phyloP scores from a whole-genome alignment of 2,113 vertebrate species.

The Australoheros scitulus region DNA sequence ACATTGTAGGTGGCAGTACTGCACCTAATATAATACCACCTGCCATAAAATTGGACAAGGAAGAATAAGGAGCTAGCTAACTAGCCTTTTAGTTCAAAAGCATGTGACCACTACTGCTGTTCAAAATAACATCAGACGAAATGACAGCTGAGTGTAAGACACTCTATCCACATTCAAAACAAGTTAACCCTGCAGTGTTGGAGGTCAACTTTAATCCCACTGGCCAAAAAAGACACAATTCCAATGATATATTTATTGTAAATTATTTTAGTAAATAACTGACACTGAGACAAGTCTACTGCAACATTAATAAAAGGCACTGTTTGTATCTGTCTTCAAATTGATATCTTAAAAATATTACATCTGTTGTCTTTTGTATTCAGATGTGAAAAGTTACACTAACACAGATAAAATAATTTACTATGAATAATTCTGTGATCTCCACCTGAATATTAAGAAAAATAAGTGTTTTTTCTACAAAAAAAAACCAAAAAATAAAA shows the following conservation, averaged over 20 bases:
- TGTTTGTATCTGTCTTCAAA: neutral
- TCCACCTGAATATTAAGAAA: neutral
- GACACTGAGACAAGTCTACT: neutral
- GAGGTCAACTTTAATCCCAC: neutral
- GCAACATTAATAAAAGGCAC: neutral
- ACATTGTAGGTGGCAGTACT: neutral
- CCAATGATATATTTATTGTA: neutral
- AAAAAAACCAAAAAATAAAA: neutral
- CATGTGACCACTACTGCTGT: neutral
- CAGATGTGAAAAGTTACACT: neutral
- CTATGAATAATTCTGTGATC: too few species aligned
- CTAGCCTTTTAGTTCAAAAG: accelerated
- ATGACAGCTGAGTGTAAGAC: neutral
- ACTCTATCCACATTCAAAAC: neutral
- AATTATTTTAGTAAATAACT: neutral
- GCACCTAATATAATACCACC: neutral
- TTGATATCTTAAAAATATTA: accelerated
- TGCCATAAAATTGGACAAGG: neutral
- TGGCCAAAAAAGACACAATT: neutral
- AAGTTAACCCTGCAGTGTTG: neutral
- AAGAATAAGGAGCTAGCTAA: neutral
- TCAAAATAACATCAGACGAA: neutral
- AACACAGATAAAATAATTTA: too few species aligned
- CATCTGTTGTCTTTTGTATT: neutral
- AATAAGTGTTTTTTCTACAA: neutral